Percentiles rank a stretch among this genome's conserved stretches.
Conservation (phyloP, 2,888 invertebrate genomes). For the Dryobotodes eremita region DNA sequence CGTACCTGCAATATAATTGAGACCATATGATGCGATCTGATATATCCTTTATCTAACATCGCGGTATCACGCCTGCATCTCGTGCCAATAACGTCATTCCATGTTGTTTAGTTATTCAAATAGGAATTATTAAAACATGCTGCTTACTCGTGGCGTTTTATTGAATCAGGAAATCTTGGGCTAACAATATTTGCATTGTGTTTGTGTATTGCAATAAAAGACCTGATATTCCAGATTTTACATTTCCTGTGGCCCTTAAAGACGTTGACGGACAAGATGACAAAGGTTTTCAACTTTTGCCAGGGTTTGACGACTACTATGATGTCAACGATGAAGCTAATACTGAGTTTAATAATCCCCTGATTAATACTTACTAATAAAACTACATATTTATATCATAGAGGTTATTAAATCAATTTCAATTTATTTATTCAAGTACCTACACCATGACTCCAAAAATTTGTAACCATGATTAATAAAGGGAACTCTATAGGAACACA, state of each 20-base stretch:
- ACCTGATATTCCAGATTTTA: neutral
- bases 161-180: slow-evolving; percentile 37
- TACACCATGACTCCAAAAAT: too few species aligned
- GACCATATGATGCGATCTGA: slow-evolving; percentile 31
- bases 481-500: neutral
- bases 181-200: slow-evolving; percentile 21
- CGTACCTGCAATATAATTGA: slow-evolving; percentile 14
- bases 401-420: neutral
- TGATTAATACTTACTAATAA: neutral
- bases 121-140: slow-evolving; percentile 49
- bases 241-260: neutral
- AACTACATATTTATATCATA: neutral
- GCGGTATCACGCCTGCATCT: slow-evolving; percentile 47
- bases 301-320: neutral
- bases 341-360: neutral
- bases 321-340: neutral
- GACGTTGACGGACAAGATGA: neutral
- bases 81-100: slow-evolving; percentile 50
- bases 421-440: too few species aligned
- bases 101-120: slow-evolving; percentile 38
- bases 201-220: neutral
- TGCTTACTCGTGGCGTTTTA: slow-evolving; percentile 23
- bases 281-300: neutral
- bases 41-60: slow-evolving; percentile 35
- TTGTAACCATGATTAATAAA: too few species aligned